A percentile compares a stretch with the other conserved stretches of the same genome.
phyloP scores from a whole-genome alignment of 2,113 vertebrate genomes.

The Toxotes jaculatrix region DNA sequence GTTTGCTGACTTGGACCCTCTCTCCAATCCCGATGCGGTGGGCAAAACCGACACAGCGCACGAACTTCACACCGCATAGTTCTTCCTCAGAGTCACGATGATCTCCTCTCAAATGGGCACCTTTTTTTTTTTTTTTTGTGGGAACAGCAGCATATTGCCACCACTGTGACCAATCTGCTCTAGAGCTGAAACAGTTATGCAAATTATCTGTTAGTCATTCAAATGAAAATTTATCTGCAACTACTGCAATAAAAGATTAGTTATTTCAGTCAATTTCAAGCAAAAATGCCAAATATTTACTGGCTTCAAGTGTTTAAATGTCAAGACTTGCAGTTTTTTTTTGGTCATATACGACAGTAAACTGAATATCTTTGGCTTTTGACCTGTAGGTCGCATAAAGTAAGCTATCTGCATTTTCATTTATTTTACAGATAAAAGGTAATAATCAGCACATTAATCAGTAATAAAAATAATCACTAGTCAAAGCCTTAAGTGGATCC shows the following conservation, averaged over 20 bases:
- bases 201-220: neutral
- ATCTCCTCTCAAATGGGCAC: neutral
- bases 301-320: neutral
- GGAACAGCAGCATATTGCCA: constrained; percentile 1
- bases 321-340: neutral
- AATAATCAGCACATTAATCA: neutral
- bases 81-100: neutral
- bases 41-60: constrained; percentile 92
- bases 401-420: neutral
- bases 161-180: neutral
- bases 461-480: neutral
- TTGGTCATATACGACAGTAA: neutral
- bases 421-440: neutral
- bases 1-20: constrained; percentile 96
- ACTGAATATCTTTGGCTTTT: neutral
- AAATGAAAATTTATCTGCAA: neutral
- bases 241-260: neutral
- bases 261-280: neutral
- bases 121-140: neutral
- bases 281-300: neutral
- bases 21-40: constrained; percentile 95
- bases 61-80: constrained; percentile 91
- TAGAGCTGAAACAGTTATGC: neutral
- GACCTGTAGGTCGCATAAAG: neutral
- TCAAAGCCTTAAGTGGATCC: neutral